These are phyloP conservation scores for Drosophila parthenogenetica DNA, from an alignment of 2,888 invertebrate species.

Conservation along the genomic window DNA sequence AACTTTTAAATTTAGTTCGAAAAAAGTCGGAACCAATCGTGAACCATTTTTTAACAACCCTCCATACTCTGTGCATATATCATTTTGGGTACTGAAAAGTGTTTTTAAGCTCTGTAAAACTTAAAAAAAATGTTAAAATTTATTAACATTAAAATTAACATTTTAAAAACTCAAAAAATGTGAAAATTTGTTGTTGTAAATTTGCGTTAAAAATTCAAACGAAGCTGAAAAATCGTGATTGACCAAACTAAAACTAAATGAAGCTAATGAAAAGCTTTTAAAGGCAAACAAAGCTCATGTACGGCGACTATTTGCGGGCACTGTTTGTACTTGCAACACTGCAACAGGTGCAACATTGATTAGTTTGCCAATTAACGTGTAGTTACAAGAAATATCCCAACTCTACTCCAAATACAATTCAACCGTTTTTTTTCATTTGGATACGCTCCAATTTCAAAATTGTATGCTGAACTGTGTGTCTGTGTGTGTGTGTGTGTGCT, in stretches of 20 bases:
- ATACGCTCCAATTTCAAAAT: slow-evolving; percentile 47
- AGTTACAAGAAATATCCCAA: slow-evolving; percentile 4
- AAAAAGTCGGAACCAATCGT: too few relatives aligned
- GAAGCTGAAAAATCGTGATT: slow-evolving; percentile 4
- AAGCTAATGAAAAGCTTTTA: neutral
- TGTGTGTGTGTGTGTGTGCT: slow-evolving; percentile 29
- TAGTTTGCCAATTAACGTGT: slow-evolving; percentile 33
- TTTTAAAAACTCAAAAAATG: neutral
- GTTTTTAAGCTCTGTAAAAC: too few relatives aligned
- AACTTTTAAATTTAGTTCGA: too few relatives aligned
- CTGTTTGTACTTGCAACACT: slow-evolving; percentile 23
- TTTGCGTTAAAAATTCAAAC: neutral
- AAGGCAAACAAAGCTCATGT: neutral
- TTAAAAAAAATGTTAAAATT: too few relatives aligned
- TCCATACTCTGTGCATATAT: too few relatives aligned
- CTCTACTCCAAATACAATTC: slow-evolving; percentile 3
- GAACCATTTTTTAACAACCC: too few relatives aligned
- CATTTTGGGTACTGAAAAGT: too few relatives aligned
- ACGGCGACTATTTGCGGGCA: slow-evolving; percentile 25
- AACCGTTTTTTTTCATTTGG: neutral
- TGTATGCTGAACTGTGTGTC: slow-evolving; percentile 5
- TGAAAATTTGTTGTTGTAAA: neutral
- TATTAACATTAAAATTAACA: too few relatives aligned
- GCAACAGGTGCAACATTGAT: slow-evolving; percentile 24
- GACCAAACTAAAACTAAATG: neutral